A percentile compares a stretch with the other conserved stretches of the same genome.
These are phyloP conservation scores for Brachyistius frenatus DNA, from an alignment of 2,113 vertebrate genomes.

Conservation along the genomic window DNA sequence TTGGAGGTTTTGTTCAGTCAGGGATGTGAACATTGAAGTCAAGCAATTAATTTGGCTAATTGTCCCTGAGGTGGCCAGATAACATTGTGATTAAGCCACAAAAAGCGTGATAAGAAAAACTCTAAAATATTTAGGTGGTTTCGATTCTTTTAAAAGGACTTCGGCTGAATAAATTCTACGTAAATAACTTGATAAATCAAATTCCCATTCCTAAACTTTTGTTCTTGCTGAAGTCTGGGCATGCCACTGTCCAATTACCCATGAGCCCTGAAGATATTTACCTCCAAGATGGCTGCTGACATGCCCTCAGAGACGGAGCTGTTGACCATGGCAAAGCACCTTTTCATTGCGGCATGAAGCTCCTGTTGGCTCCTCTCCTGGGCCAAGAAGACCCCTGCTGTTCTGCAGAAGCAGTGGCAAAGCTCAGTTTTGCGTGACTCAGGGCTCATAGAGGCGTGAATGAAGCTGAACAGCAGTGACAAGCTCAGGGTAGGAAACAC, in stretches of 20 bases:
- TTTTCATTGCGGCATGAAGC: slow-evolving; percentile 88
- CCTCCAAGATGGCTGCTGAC: slow-evolving; percentile 96
- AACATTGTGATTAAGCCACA: slow-evolving; percentile 48
- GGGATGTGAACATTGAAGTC: slow-evolving; percentile 60
- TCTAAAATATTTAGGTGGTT: slow-evolving; percentile 24
- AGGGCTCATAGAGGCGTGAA: slow-evolving; percentile 65
- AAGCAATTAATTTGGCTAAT: slow-evolving; percentile 67
- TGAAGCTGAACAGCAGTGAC: slow-evolving; percentile 71
- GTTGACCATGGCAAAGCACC: slow-evolving; percentile 91
- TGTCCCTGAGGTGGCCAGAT: slow-evolving; percentile 58
- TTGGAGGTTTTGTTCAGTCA: slow-evolving; percentile 62
- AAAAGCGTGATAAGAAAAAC: slow-evolving; percentile 16
- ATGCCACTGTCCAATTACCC: slow-evolving; percentile 13
- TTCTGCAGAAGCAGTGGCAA: slow-evolving; percentile 78
- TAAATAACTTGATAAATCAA: slow-evolving; percentile 7
- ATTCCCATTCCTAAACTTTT: neutral
- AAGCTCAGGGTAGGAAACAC: slow-evolving; percentile 53
- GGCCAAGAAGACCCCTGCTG: slow-evolving; percentile 87
- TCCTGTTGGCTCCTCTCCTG: slow-evolving; percentile 87
- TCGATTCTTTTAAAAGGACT: neutral
- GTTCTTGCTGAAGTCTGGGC: slow-evolving; percentile 6
- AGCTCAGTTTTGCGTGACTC: slow-evolving; percentile 66
- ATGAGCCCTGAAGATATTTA: slow-evolving; percentile 67
- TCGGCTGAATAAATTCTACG: neutral
- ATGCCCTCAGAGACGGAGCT: slow-evolving; percentile 95